A percentile compares a stretch with the other conserved stretches of the same genome.
phyloP scores from a whole-genome alignment of 2,888 invertebrate species.

The Catonia carolina region DNA sequence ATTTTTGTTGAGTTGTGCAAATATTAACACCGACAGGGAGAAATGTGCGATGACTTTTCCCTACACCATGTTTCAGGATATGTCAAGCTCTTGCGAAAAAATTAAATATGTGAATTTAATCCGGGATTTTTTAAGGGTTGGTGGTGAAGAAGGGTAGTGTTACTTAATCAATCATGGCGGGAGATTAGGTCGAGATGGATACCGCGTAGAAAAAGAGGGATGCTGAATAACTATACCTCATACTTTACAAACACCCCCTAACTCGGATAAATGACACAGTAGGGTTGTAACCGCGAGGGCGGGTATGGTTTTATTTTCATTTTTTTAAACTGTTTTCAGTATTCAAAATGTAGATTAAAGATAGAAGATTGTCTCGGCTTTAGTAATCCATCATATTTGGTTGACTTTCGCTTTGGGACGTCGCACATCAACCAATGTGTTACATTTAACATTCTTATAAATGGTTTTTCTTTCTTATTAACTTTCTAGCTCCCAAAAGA shows the following conservation, averaged over 20 bases:
- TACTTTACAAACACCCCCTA: neutral
- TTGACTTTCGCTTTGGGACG: too few relatives aligned
- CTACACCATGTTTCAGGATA: too few relatives aligned
- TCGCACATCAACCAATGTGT: too few relatives aligned
- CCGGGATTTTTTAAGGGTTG: neutral
- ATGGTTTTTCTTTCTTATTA: too few relatives aligned
- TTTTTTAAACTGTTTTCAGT: constrained; percentile 6
- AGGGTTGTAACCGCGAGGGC: constrained; percentile 11
- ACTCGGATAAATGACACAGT: constrained; percentile 11
- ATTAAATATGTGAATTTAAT: constrained; percentile 13
- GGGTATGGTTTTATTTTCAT: neutral
- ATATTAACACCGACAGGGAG: too few relatives aligned
- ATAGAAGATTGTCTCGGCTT: neutral
- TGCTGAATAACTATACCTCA: too few relatives aligned
- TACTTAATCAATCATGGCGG: constrained; percentile 9
- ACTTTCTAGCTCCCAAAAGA: too few relatives aligned
- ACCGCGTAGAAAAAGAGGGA: too few relatives aligned
- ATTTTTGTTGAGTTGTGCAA: too few relatives aligned
- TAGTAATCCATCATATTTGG: too few relatives aligned
- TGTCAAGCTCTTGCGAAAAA: constrained; percentile 2
- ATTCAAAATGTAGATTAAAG: constrained; percentile 12
- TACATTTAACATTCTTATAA: too few relatives aligned
- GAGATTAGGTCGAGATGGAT: constrained; percentile 2
- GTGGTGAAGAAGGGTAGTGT: neutral
- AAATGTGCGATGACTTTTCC: too few relatives aligned